These are phyloP conservation scores for Progne subis DNA, from an alignment of 2,113 vertebrate species.

Conservation along the genomic window DNA sequence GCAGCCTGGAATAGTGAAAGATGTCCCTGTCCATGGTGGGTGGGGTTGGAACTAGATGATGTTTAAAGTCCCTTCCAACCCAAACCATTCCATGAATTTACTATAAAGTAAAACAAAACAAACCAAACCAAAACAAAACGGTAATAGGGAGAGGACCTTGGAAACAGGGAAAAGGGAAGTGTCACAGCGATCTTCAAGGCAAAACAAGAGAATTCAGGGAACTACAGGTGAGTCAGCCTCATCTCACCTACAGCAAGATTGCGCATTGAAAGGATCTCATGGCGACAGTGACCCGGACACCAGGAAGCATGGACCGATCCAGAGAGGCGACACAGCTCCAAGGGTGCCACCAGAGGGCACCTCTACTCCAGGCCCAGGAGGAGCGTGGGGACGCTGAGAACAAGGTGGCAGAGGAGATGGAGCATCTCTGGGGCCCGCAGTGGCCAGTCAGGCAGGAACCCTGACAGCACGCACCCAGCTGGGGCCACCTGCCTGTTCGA, in stretches of 20 bases:
- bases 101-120: neutral
- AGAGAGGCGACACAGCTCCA: neutral
- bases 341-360: conserved; percentile 22
- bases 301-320: neutral
- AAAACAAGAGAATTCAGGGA: neutral
- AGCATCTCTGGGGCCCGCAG: neutral
- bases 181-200: neutral
- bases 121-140: neutral
- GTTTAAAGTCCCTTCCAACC: neutral
- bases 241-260: neutral
- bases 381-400: neutral
- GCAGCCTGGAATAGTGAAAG: neutral
- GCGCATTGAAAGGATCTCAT: accelerated
- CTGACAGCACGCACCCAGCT: accelerated
- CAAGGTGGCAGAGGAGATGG: neutral
- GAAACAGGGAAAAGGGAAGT: neutral
- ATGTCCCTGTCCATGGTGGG: neutral
- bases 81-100: neutral
- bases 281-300: neutral
- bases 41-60: neutral
- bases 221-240: neutral
- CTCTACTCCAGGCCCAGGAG: neutral
- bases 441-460: neutral
- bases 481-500: neutral
- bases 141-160: neutral